Evolutionary conservation across 2,888 invertebrate species (phyloP).

Genomic region (Meganola albula): DNA sequence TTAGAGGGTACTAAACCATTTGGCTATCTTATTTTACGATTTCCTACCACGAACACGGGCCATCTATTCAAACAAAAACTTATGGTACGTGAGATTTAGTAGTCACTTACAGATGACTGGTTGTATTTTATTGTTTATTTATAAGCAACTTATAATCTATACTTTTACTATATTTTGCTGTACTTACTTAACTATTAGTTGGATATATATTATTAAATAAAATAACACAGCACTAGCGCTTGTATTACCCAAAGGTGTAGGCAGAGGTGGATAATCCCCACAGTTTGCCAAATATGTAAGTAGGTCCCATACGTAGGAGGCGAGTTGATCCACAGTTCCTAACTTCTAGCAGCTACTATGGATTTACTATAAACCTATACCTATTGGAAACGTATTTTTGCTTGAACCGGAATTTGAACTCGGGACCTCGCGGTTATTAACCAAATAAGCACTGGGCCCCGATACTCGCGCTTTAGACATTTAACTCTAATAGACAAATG

Average conservation of each 20-base stretch:
- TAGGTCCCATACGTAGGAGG: background rate
- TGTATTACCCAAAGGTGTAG: too few relatives aligned
- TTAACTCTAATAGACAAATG: too few relatives aligned
- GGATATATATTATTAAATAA: background rate
- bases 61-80: conserved; percentile 52
- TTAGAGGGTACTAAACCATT: conserved; percentile 65
- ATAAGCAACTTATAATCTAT: conserved; percentile 14
- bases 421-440: too few relatives aligned
- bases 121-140: conserved; percentile 15
- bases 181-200: background rate
- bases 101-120: conserved; percentile 15
- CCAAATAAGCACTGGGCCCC: too few relatives aligned
- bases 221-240: too few relatives aligned
- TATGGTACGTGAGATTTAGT: conserved; percentile 48
- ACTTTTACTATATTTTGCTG: conserved; percentile 1
- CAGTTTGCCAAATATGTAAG: background rate
- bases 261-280: background rate
- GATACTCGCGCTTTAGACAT: too few relatives aligned
- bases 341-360: too few relatives aligned
- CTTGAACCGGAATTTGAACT: too few relatives aligned
- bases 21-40: conserved; percentile 66
- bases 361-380: too few relatives aligned
- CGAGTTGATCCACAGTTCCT: too few relatives aligned
- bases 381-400: too few relatives aligned
- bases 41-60: conserved; percentile 38